Evolutionary conservation across 1,140 invertebrate genomes (phyloP).

Genomic region (Apis mellifera): Amel_HAv3.1 CM009943.2:3656001-3656500

Average conservation of each 20-base stretch:
- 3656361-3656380: no score
- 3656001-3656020: constrained; percentile 29
- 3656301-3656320: not conserved
- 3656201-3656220: not conserved
- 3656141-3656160: not conserved
- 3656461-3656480: constrained; percentile 31
- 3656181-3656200: constrained; percentile 5
- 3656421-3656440: constrained; percentile 14
- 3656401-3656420: not conserved
- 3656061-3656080: constrained; percentile 17
- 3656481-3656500: constrained; percentile 6
- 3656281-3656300: not conserved
- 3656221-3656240: not conserved
- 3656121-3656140: not conserved
- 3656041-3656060: not conserved
- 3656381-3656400: not conserved
- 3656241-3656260: not conserved
- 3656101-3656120: not conserved
- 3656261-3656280: not conserved
- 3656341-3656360: not conserved
- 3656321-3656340: not conserved
- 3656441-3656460: not conserved
- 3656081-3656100: constrained; percentile 20
- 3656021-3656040: constrained; percentile 7
- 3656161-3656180: constrained; percentile 9